A percentile compares a stretch with the other conserved stretches of the same genome.
phyloP scores from a whole-genome alignment of 2,797 vertebrate species.

The Thamnophis elegans region DNA sequence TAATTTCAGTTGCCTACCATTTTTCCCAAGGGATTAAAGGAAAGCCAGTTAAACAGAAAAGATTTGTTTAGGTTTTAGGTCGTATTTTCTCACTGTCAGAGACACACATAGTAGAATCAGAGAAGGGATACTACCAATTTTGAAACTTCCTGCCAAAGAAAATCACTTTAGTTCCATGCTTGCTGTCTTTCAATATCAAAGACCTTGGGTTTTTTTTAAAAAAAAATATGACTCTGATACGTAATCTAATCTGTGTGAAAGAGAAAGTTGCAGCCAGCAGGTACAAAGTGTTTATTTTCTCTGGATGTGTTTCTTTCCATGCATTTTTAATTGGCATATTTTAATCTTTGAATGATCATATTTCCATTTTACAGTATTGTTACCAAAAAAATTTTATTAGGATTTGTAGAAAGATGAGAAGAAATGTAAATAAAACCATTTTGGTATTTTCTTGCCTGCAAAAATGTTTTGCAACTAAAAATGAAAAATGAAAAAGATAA shows the following conservation, averaged over 20 bases:
- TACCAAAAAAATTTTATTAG: no score
- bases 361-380: neutral
- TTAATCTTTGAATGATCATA: neutral
- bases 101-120: neutral
- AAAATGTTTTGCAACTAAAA: constrained; percentile 15
- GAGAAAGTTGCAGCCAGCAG: neutral
- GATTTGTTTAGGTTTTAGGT: neutral
- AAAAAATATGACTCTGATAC: neutral
- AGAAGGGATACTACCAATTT: neutral
- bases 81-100: neutral
- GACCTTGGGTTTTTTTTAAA: neutral
- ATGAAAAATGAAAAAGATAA: neutral
- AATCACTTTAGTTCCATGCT: neutral
- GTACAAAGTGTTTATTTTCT: neutral
- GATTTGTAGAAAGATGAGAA: neutral
- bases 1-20: neutral
- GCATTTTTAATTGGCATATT: neutral
- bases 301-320: neutral
- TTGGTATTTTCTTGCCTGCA: neutral
- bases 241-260: neutral
- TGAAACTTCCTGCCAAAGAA: neutral
- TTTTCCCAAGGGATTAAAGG: neutral
- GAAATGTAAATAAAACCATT: neutral
- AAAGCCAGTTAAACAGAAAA: neutral
- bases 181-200: neutral